Evolutionary conservation across 1,140 invertebrate species (phyloP), one percentile per base, ranked within the genome.

Genomic region (Andricus grossulariae): DNA sequence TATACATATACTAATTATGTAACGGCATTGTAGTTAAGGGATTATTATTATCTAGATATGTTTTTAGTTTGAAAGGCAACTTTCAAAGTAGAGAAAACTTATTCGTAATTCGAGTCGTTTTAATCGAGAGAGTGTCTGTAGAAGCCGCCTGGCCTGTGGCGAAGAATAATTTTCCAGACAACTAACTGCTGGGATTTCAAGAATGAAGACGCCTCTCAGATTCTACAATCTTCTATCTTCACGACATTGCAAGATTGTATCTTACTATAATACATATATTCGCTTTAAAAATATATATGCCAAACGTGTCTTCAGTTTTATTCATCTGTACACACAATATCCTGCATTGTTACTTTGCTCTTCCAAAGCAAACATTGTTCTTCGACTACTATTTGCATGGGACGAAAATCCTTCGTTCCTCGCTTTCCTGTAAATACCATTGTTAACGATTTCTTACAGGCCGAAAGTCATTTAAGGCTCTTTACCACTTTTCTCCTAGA

Each of bases 241-340:
- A 52, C 18, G 25, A 71, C 74, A 32, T 66, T 66, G 78, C 80
- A 89, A 88, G 88, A 89, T 88, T 89, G 88, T 89, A 89, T 89
- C 85, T 88, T 83, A 85, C 84, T 80, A 84, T 88, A 86, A 87
- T 86, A 87, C 81, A 85, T 84, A 88, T 88, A 85, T 87, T 88
- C 83, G 85, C 85, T 85, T 87, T 77, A 83, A 86, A 86, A 87
- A 88, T 88, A 89, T 86, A 81, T 66, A 66, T 66, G 60, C 77
- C 82, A 79, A 88, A 88, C 77, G 82, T 89, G 87, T 66, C 85
- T 84, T 88, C 86, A 86, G 60, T 78, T 89, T 89, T 89, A 88
- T 88, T 88, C 81, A 86, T 88, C 82, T 88, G 86, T 86, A 84
- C 84, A 88, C 87, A 88, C 83, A 83, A 85, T 84, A 84, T 88